Conservation (phyloP, 23 tunicate species). For the Botrylloides violaceus region DNA sequence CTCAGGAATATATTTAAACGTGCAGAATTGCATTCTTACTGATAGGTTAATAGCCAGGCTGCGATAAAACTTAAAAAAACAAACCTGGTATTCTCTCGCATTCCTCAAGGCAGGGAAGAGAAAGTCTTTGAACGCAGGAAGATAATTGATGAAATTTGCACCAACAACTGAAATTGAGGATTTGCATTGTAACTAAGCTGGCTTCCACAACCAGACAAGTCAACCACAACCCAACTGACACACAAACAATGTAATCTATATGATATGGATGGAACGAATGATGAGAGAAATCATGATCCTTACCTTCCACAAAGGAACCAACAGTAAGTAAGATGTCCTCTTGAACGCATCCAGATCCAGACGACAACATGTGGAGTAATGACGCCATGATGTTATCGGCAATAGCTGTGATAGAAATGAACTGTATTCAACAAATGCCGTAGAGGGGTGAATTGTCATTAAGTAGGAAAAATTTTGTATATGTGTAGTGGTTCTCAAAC, state of each 20-base stretch:
- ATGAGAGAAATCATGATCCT: not conserved
- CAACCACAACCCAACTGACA: too few relatives aligned
- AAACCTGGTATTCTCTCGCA: conserved; percentile 84
- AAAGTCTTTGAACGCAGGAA: conserved; percentile 76
- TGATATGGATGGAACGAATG: not conserved
- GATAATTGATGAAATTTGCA: conserved; percentile 42
- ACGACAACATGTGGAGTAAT: conserved; percentile 70
- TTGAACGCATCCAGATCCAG: conserved; percentile 82
- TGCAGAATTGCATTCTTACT: not conserved
- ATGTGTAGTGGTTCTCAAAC: too few relatives aligned
- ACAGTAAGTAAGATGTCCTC: conserved; percentile 93
- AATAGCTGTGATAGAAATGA: conserved; percentile 38
- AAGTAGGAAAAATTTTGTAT: too few relatives aligned
- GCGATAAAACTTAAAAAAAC: not conserved
- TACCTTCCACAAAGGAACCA: conserved; percentile 84
- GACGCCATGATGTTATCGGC: conserved; percentile 89
- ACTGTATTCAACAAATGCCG: not conserved
- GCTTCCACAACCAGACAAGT: too few relatives aligned
- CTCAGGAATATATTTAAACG: not conserved
- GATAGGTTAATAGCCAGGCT: not conserved
- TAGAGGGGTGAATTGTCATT: too few relatives aligned
- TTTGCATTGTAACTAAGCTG: too few relatives aligned
- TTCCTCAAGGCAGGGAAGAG: conserved; percentile 61
- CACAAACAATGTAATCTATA: too few relatives aligned
- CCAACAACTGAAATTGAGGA: conserved; percentile 77